A percentile compares a stretch with the other conserved stretches of the same genome.
phyloP scores from a whole-genome alignment of 2,113 vertebrate genomes.

The Trogon surrucura region DNA sequence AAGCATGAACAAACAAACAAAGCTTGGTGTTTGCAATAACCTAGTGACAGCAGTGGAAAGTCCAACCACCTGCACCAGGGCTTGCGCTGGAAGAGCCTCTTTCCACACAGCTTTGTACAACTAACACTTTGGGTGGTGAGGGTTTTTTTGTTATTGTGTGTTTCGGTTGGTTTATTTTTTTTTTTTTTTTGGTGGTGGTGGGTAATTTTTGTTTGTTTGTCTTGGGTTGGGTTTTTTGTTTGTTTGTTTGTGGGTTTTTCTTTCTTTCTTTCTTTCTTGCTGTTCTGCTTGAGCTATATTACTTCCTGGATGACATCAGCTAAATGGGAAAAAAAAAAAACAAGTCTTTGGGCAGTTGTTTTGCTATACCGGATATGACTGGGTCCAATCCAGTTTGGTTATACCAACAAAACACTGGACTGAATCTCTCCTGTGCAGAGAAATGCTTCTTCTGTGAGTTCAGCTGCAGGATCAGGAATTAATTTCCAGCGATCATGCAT shows the following conservation, averaged over 20 bases:
- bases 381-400: neutral
- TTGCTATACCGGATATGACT: neutral
- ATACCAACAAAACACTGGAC: neutral
- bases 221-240: too few species aligned
- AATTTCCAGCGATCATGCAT: neutral
- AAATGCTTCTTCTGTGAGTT: neutral
- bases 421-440: fast-evolving
- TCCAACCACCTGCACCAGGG: neutral
- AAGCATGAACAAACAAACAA: neutral
- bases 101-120: neutral
- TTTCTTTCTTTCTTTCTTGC: neutral
- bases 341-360: neutral
- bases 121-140: too few species aligned
- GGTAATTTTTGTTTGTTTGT: too few species aligned
- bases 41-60: neutral
- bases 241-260: too few species aligned
- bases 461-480: neutral
- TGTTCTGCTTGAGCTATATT: neutral
- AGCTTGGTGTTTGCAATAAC: neutral
- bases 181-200: too few species aligned
- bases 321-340: neutral
- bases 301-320: constrained; percentile 2
- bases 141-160: too few species aligned
- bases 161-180: too few species aligned
- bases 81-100: neutral